Percentiles rank a stretch among this genome's conserved stretches.
Conservation (phyloP, 2,113 vertebrate genomes). For the Thunnus maccoyii region DNA sequence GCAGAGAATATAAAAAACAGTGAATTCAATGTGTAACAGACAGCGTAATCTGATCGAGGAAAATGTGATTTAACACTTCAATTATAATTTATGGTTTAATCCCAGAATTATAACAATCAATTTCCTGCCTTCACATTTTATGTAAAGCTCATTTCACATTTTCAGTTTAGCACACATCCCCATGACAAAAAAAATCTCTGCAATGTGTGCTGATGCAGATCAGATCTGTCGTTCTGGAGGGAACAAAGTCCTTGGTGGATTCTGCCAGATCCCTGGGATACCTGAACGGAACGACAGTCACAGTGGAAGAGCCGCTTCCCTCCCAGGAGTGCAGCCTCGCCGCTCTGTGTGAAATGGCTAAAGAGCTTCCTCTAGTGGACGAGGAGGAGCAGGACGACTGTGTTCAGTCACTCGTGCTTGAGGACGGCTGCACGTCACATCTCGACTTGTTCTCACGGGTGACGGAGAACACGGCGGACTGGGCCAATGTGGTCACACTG, state of each 20-base stretch:
- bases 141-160: no score
- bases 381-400: slow-evolving; percentile 64
- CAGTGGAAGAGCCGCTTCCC: slow-evolving; percentile 48
- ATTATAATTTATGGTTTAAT: no score
- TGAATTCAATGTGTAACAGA: background rate
- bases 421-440: slow-evolving; percentile 66
- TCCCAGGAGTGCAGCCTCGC: slow-evolving; percentile 82
- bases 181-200: background rate
- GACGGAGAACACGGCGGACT: slow-evolving; percentile 84
- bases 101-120: no score
- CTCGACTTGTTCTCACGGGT: slow-evolving; percentile 88
- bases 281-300: slow-evolving; percentile 69
- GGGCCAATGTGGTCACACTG: slow-evolving; percentile 83
- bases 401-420: slow-evolving; percentile 67
- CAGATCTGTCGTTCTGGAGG: slow-evolving; percentile 87
- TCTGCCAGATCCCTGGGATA: slow-evolving; percentile 85
- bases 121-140: no score
- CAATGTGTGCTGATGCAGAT: slow-evolving; percentile 81
- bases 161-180: no score
- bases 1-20: background rate
- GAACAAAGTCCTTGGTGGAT: slow-evolving; percentile 86
- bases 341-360: slow-evolving; percentile 94
- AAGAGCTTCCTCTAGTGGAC: slow-evolving; percentile 82
- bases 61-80: no score
- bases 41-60: background rate